These are phyloP conservation scores for Arctocebus calabarensis DNA, from an alignment of 2,797 vertebrate species.

Conservation along the genomic window DNA sequence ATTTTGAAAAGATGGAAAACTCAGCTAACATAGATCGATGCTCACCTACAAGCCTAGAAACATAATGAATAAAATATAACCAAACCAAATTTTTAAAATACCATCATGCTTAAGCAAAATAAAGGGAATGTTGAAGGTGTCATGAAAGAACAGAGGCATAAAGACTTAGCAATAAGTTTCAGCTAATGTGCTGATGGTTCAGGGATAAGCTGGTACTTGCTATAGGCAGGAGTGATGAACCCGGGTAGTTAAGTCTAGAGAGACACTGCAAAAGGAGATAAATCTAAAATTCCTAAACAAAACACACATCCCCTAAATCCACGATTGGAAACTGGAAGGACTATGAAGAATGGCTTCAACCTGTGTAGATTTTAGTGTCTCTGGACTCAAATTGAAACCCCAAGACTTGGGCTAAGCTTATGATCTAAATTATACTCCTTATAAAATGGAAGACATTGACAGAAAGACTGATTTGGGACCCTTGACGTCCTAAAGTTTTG, in stretches of 20 bases:
- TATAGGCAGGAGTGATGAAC: neutral
- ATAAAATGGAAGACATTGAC: neutral
- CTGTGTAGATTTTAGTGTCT: neutral
- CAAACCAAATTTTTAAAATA: neutral
- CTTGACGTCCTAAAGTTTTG: neutral
- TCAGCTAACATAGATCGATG: neutral
- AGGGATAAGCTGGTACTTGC: fast-evolving
- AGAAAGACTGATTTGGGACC: no score
- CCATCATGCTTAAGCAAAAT: neutral
- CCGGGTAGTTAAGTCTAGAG: neutral
- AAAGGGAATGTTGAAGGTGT: neutral
- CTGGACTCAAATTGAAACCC: neutral
- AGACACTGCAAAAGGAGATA: neutral
- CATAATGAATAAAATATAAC: neutral
- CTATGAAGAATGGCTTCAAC: no score
- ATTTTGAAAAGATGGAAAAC: neutral
- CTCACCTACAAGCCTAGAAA: neutral
- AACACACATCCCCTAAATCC: neutral
- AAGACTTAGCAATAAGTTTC: neutral
- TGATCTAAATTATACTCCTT: neutral
- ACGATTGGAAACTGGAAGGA: neutral
- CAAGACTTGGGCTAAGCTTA: neutral
- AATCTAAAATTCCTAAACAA: neutral
- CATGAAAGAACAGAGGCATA: neutral
- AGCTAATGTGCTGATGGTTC: neutral